Conservation (phyloP, 2,113 vertebrate genomes). For the Thermophis baileyi region DNA sequence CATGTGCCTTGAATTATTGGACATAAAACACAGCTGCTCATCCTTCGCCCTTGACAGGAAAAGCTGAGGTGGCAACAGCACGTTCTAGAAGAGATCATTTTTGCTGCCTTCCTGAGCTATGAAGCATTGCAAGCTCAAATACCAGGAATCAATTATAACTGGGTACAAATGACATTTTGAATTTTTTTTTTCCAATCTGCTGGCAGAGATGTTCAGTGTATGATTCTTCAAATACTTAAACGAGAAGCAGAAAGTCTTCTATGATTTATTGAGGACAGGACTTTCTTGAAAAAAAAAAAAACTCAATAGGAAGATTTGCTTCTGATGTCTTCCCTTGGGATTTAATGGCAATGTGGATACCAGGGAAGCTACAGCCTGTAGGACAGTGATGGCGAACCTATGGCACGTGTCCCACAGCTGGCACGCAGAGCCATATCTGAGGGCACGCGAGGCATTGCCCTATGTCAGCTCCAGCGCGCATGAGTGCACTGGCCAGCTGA, state of each 20-base stretch:
- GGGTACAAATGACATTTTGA: background rate
- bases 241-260: background rate
- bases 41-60: constrained; percentile 10
- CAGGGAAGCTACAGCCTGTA: background rate
- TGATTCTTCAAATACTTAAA: background rate
- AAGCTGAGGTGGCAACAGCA: constrained; percentile 5
- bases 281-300: background rate
- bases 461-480: too few relatives aligned
- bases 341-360: background rate
- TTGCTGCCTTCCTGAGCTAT: background rate
- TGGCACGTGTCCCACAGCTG: too few relatives aligned
- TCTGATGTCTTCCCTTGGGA: background rate
- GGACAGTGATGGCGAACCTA: too few relatives aligned
- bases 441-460: too few relatives aligned
- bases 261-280: background rate
- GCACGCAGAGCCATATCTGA: too few relatives aligned
- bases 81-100: constrained; percentile 8
- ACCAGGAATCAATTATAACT: background rate
- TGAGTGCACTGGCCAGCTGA: too few relatives aligned
- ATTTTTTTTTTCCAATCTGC: background rate
- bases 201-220: background rate
- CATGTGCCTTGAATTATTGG: constrained; percentile 12
- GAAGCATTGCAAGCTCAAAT: background rate
- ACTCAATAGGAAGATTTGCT: background rate
- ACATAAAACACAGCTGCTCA: constrained; percentile 32